Conservation (phyloP, 2,797 vertebrate species). For the Syngnathus acus region DNA sequence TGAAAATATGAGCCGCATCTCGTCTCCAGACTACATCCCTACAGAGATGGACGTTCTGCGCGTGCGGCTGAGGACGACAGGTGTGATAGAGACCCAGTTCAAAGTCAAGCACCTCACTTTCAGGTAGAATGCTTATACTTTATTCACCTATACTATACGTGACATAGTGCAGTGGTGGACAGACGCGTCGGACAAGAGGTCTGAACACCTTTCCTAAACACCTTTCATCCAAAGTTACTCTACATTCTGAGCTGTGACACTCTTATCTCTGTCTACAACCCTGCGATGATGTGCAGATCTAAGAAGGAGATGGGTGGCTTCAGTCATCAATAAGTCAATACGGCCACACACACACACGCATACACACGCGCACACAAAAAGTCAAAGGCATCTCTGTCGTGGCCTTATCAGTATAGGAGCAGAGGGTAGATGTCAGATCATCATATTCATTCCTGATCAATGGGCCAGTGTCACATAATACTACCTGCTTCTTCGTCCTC, state of each 20-base stretch:
- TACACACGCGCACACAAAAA: slow-evolving; percentile 5
- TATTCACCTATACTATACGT: background rate
- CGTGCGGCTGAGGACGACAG: slow-evolving; percentile 69
- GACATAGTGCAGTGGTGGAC: background rate
- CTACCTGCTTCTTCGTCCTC: slow-evolving; percentile 26
- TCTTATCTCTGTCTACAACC: slow-evolving; percentile 46
- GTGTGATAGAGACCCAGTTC: slow-evolving; percentile 77
- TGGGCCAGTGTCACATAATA: slow-evolving; percentile 26
- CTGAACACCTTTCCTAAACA: too few relatives aligned
- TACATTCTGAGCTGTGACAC: slow-evolving; percentile 16
- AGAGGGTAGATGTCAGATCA: slow-evolving; percentile 41
- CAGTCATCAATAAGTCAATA: slow-evolving; percentile 47
- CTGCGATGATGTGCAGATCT: slow-evolving; percentile 21
- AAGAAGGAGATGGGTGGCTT: slow-evolving; percentile 21
- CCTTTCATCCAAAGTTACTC: background rate
- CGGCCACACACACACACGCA: slow-evolving; percentile 18
- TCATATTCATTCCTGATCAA: slow-evolving; percentile 38
- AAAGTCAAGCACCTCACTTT: slow-evolving; percentile 71
- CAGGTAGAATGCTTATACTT: slow-evolving; percentile 49
- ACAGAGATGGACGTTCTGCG: slow-evolving; percentile 71
- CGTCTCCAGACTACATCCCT: slow-evolving; percentile 62
- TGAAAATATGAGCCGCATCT: slow-evolving; percentile 68
- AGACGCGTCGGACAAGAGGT: background rate
- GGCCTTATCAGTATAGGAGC: slow-evolving; percentile 50
- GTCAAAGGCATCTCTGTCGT: slow-evolving; percentile 1